Base-by-base conservation (phyloP, 2,888 invertebrate species). In the Saturnia japonica region DNA sequence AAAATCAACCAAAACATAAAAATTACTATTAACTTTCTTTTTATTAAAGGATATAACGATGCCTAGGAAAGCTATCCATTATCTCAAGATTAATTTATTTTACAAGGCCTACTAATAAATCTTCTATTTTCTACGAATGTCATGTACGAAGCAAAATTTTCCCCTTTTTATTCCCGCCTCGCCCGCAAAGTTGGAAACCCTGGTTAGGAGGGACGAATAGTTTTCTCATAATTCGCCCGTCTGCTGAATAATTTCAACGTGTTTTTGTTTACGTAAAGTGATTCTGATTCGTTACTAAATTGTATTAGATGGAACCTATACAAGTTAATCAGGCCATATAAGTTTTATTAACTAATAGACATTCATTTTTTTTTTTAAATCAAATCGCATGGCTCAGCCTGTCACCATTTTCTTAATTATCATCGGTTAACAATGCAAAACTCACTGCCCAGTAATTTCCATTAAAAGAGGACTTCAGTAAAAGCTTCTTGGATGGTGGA, bases 191-290 rank as follows among this genome's bases (percentile, higher is more conserved):
- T 43, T 42, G 14, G 28, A 42, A 71, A 67, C 69, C 71, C 69
- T 72, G 57, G 62, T 68, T 68, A 60, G 69, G 25, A 28, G 40
- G 34, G 34, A 34, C 57, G 45, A 34, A 68, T 68, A 43, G 69
- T 64, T 69, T 54, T 70, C 42, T 67, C 67, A 66, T 70, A 70
- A 70, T 70, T 70, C 67, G 66, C 51, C 66, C 51, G 66, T 42
- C 66, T 70, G 66, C 67, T 70, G 70, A 70, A 70, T 70, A 70
- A 67, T 70, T 51, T 67, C 54, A 51, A 69, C 40, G 70, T 70
- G 67, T 70, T 70, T 64, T 64, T 70, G 66, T 66, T 70, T 54
- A 42, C 42, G 51, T 66, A 67, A 67, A 70, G 67, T 64, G 67
- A 66, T 67, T 67, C 51, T 54, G 34, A 28, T 47, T 51, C 66